phyloP scores from a whole-genome alignment of 2,113 vertebrate genomes.

The Heliornis fulica region DNA sequence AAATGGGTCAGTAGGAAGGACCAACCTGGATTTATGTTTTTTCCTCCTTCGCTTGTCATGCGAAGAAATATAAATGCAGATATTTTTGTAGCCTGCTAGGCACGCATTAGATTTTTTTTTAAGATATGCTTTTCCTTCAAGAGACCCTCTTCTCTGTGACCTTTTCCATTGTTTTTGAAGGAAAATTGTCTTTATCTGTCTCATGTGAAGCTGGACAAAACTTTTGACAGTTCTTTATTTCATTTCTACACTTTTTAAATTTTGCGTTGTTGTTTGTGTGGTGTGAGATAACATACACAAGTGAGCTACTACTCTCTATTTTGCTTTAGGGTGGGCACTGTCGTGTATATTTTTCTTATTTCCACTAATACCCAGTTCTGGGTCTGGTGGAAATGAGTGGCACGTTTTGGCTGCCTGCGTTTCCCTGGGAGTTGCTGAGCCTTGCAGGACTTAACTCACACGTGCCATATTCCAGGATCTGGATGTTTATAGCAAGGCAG shows the following conservation, averaged over 20 bases:
- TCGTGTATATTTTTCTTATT: not conserved
- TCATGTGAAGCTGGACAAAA: not conserved
- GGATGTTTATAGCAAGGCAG: not conserved
- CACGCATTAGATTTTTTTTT: accelerated
- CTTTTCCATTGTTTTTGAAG: not conserved
- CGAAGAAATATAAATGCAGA: not conserved
- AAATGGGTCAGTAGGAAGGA: not conserved
- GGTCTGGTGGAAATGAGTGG: accelerated
- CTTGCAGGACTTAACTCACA: accelerated
- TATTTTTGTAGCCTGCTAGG: not conserved
- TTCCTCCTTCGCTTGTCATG: accelerated
- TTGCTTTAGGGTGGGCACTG: not conserved
- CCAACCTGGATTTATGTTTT: too few species aligned
- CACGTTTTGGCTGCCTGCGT: accelerated
- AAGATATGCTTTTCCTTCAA: not conserved
- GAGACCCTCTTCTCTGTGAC: not conserved
- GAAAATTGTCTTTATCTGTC: accelerated
- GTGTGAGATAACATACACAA: accelerated
- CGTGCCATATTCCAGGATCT: not conserved
- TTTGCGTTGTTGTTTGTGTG: not conserved
- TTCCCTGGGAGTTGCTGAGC: not conserved
- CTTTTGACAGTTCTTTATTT: not conserved
- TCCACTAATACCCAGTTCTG: accelerated
- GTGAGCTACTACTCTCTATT: not conserved
- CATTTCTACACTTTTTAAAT: accelerated